Evolutionary conservation across 1,140 invertebrate genomes (phyloP).

Genomic region (Drusus annulatus): DNA sequence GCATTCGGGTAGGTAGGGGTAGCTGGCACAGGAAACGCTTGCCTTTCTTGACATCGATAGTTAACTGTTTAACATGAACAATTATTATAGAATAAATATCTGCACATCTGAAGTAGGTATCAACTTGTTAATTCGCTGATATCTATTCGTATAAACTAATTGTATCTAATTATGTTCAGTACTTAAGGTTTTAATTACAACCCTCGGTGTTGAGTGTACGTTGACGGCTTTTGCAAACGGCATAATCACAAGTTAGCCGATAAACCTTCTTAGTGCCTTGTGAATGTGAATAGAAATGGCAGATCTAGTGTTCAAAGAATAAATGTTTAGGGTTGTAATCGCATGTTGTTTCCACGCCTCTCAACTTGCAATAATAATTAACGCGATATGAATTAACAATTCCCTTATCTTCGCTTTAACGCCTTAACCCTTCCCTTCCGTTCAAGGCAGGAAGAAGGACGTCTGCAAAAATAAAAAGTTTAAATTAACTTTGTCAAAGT

Average conservation of each 20-base stretch:
- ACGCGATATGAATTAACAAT: background rate
- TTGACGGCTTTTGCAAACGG: no score
- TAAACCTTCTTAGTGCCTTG: no score
- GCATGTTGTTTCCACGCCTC: background rate
- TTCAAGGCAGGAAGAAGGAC: background rate
- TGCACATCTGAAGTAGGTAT: no score
- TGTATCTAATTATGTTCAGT: no score
- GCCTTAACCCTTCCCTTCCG: background rate
- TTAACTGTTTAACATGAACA: background rate
- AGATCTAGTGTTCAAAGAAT: background rate
- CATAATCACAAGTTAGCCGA: no score
- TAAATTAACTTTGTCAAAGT: conserved; percentile 34
- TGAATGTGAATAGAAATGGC: no score
- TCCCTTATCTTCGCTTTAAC: background rate
- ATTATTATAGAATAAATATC: background rate
- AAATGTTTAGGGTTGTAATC: background rate
- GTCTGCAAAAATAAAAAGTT: conserved; percentile 34
- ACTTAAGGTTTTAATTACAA: background rate
- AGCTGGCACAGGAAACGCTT: no score
- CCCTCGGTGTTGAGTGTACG: no score
- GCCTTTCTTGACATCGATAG: background rate
- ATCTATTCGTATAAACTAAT: no score
- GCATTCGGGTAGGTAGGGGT: background rate
- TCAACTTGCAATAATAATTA: background rate
- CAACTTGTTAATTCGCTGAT: no score